Evolutionary conservation across 2,797 vertebrate species (phyloP).

Genomic region (Hapalemur alaotrensis): DNA sequence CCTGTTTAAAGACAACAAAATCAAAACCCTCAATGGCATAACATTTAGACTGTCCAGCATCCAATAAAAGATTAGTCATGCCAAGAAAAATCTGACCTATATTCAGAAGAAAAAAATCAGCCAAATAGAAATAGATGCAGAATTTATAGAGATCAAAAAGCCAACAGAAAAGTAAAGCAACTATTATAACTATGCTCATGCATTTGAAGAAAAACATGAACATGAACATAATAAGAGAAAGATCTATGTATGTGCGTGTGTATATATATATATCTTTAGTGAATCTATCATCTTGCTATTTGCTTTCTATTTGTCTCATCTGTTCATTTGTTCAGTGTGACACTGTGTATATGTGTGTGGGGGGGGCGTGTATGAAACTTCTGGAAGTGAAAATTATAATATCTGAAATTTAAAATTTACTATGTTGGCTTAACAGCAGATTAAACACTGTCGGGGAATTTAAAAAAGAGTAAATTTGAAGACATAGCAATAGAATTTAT

Average conservation of each 20-base stretch:
- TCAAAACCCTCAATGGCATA: not conserved
- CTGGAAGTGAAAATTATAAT: not conserved
- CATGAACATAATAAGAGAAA: not conserved
- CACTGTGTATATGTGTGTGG: not conserved
- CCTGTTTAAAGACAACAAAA: not conserved
- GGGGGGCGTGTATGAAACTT: not conserved
- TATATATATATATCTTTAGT: not conserved
- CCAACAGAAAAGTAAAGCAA: not conserved
- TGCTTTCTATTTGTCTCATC: not conserved
- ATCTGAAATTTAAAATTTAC: conserved; percentile 12
- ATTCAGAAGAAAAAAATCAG: not conserved
- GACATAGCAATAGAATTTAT: not conserved
- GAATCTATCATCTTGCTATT: not conserved
- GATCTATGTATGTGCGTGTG: not conserved
- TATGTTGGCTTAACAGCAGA: not conserved
- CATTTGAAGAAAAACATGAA: not conserved
- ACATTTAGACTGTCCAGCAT: not conserved
- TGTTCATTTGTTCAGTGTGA: not conserved
- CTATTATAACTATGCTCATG: not conserved
- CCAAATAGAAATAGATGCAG: not conserved
- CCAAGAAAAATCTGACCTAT: not conserved
- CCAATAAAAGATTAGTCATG: not conserved
- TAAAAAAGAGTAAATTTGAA: not conserved
- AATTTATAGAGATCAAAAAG: not conserved
- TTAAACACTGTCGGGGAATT: not conserved